Conservation (phyloP, 2,797 vertebrate genomes). For the Nyctalus aviator region DNA sequence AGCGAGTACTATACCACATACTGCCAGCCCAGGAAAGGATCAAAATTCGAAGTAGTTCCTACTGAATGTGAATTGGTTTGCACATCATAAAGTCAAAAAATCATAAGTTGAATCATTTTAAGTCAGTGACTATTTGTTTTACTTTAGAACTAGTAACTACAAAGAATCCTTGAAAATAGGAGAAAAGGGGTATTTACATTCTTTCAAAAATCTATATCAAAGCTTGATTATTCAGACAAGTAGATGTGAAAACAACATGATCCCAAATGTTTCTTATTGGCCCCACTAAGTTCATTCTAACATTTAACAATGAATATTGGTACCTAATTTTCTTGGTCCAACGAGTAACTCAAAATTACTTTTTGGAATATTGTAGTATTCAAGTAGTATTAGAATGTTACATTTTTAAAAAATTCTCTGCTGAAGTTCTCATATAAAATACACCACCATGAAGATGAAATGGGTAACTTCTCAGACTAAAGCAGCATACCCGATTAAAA, state of each 20-base stretch:
- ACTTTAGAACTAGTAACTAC: constrained; percentile 29
- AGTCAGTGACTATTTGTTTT: background rate
- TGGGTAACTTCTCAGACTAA: constrained; percentile 13
- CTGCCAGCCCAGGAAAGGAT: background rate
- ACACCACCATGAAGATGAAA: background rate
- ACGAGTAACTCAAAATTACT: constrained; percentile 27
- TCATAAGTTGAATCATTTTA: background rate
- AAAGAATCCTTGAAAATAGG: constrained; percentile 3
- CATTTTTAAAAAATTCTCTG: background rate
- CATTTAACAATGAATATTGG: background rate
- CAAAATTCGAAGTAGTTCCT: background rate
- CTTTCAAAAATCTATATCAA: constrained; percentile 25
- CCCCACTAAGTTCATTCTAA: background rate
- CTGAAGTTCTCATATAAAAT: constrained; percentile 21
- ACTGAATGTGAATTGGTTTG: background rate
- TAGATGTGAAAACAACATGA: background rate
- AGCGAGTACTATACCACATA: too few species aligned
- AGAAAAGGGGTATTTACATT: background rate
- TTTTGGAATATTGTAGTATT: background rate
- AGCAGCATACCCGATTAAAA: constrained; percentile 23
- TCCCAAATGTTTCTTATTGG: background rate
- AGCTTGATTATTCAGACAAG: constrained; percentile 5
- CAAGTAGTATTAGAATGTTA: constrained; percentile 1
- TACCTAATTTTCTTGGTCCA: constrained; percentile 21
- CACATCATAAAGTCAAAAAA: background rate